Conservation (phyloP, 2,797 vertebrate genomes). For the Calcarius lapponicus region DNA sequence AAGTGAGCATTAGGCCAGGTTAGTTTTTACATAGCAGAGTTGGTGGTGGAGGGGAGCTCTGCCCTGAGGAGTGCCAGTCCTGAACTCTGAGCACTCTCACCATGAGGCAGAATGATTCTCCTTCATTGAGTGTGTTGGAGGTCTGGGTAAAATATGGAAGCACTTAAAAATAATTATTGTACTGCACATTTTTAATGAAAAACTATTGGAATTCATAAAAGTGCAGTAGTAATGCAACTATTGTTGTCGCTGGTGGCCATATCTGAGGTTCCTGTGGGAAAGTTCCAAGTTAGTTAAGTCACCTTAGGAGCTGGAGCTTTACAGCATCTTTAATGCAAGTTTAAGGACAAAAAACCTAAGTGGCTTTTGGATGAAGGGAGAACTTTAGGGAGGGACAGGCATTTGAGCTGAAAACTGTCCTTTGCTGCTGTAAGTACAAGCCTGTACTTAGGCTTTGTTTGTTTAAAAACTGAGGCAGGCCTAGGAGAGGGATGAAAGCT, state of each 20-base stretch:
- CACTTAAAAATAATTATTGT: background rate
- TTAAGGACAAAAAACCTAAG: background rate
- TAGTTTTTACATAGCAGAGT: background rate
- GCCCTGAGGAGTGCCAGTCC: background rate
- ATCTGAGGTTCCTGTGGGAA: background rate
- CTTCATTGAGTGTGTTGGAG: background rate
- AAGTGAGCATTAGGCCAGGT: background rate
- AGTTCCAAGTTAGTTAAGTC: background rate
- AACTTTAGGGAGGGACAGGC: background rate
- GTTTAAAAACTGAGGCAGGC: background rate
- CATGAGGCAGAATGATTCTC: background rate
- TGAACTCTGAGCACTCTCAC: background rate
- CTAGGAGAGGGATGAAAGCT: background rate
- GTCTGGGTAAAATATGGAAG: background rate
- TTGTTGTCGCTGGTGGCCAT: background rate
- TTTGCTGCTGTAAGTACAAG: background rate
- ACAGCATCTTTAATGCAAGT: background rate
- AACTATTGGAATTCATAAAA: background rate
- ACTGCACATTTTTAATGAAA: background rate
- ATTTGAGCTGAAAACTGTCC: background rate
- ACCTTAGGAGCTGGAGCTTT: background rate
- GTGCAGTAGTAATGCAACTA: background rate
- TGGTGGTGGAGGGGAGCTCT: background rate
- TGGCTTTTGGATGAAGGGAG: background rate
- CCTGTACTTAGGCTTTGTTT: constrained; percentile 23